Evolutionary conservation across 2,797 vertebrate genomes (phyloP).

Genomic region (Gorsachius magnificus): DNA sequence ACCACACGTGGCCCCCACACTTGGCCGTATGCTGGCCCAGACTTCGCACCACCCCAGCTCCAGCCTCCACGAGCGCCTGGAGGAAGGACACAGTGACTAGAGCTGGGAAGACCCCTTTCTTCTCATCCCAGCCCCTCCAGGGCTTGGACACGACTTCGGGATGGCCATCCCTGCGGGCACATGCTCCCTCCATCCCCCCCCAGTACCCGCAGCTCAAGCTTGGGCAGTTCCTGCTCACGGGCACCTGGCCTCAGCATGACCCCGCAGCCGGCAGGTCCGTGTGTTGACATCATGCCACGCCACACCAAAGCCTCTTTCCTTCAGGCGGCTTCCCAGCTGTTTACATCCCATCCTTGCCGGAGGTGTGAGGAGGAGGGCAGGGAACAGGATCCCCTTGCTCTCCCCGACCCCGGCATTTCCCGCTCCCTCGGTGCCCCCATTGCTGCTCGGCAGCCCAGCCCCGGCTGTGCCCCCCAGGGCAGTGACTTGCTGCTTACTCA

Average conservation of each 20-base stretch:
- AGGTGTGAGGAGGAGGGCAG: background rate
- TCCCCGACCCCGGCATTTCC: background rate
- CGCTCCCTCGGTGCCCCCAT: rapidly evolving
- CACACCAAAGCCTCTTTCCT: background rate
- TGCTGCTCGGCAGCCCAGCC: background rate
- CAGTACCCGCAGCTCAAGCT: background rate
- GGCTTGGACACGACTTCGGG: background rate
- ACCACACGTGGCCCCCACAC: rapidly evolving
- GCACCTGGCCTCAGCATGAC: background rate
- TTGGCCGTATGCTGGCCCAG: background rate
- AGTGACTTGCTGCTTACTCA: slow-evolving; percentile 46
- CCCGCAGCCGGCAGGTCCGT: background rate
- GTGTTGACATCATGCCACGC: background rate
- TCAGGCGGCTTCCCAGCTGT: background rate
- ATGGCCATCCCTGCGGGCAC: rapidly evolving
- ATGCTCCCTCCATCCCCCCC: background rate
- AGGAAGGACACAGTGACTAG: background rate
- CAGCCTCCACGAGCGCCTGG: rapidly evolving
- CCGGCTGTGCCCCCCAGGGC: background rate
- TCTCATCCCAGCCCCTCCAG: background rate
- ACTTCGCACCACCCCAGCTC: background rate
- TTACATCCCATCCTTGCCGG: background rate
- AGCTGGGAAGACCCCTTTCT: background rate
- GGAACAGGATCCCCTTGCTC: background rate
- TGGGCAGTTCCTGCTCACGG: background rate